Evolutionary conservation across 1,140 invertebrate genomes (phyloP).

Genomic region (Pseudobourletiella spinata): DNA sequence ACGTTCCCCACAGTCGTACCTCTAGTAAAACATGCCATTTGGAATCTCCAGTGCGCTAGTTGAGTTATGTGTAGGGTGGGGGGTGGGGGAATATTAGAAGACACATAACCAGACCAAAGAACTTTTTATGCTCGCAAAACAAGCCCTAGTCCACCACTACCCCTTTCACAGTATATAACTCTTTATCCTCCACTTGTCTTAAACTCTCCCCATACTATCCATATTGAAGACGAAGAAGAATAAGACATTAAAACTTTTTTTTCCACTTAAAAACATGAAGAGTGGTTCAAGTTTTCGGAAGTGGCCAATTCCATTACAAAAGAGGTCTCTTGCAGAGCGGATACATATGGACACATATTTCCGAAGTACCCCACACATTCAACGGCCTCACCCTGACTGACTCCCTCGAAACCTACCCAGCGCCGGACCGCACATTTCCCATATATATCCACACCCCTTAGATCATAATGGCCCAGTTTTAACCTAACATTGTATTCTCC

Average conservation of each 20-base stretch:
- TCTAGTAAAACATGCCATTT: constrained; percentile 7
- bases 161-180: too few species aligned
- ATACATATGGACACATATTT: too few species aligned
- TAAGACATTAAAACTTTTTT: constrained; percentile 23
- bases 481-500: too few species aligned
- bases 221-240: too few species aligned
- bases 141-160: too few species aligned
- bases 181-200: not conserved
- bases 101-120: too few species aligned
- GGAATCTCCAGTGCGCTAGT: not conserved
- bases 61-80: not conserved
- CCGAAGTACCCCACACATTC: too few species aligned
- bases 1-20: constrained; percentile 5
- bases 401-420: not conserved
- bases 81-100: too few species aligned
- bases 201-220: not conserved
- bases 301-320: constrained; percentile 19
- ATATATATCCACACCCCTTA: too few species aligned
- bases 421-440: not conserved
- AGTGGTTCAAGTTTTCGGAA: constrained; percentile 29
- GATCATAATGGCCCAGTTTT: too few species aligned
- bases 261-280: constrained; percentile 13
- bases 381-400: constrained; percentile 12
- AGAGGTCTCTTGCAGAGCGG: constrained; percentile 9
- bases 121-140: too few species aligned